Conservation (phyloP, 2,113 vertebrate species). For the Rattus rattus region DNA sequence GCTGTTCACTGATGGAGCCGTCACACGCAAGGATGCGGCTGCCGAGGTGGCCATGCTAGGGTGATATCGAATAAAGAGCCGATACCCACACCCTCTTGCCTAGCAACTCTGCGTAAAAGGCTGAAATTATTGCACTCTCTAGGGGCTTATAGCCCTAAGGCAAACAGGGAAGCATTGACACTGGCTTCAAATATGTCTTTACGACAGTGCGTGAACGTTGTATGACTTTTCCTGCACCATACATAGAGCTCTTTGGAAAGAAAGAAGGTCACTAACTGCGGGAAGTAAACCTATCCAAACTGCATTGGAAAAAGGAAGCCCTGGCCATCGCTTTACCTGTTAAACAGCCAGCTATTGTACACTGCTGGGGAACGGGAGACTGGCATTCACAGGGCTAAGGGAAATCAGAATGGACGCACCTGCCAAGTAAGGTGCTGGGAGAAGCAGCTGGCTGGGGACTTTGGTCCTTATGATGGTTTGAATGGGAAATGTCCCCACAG, state of each 20-base stretch:
- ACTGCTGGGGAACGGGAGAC: neutral
- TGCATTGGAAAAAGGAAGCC: neutral
- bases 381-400: too few relatives aligned
- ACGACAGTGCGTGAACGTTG: neutral
- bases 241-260: neutral
- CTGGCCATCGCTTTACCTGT: neutral
- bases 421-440: neutral
- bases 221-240: neutral
- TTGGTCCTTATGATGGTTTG: neutral
- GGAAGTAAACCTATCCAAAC: neutral
- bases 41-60: neutral
- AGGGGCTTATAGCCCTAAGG: neutral
- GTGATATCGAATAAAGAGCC: neutral
- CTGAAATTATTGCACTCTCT: neutral
- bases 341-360: neutral
- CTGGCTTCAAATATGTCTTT: neutral
- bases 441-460: neutral
- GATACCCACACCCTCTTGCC: neutral
- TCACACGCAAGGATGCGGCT: neutral
- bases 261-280: neutral
- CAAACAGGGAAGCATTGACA: neutral
- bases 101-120: neutral
- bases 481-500: neutral
- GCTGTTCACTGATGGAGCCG: neutral
- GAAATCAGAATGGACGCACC: neutral